Base-by-base conservation (phyloP, 2,113 vertebrate species). In the Halcyon senegalensis region DNA sequence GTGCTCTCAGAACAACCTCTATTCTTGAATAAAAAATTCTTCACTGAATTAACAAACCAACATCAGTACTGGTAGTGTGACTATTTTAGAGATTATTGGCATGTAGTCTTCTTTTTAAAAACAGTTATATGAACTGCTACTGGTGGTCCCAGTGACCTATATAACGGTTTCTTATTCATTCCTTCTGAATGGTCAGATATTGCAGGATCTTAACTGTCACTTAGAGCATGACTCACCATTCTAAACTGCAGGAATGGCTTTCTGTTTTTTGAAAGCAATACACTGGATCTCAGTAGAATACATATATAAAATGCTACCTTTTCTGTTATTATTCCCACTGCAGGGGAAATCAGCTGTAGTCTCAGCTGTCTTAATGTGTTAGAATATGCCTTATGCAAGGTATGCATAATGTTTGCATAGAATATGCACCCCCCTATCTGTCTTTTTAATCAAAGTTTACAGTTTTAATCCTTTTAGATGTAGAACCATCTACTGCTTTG, bases 91-190 rank as follows among this genome's bases (percentile, higher is more conserved):
- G 58, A 87, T 81, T 87, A 80, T 19, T 89, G 66, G 78, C 48
- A 87, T 48, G 41, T 25, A 51, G 33, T 48, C 18, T 62, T 89
- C 24, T 82, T 94, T 48, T 56, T 37, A 48, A 82, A 87, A 86
- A 56, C 14, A 67, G 15, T 12, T 35, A 30, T 23, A 73, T 75
- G 84, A 95, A 62, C 11, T 43, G 39, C 37, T 94, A 73, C 39
- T 95, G 39, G 46, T 94, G 46, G 70, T 91, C 84, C 75, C 51
- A 84, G 19, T 87, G 76, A 96, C 58, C 74, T 51, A 78, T n/a
- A 37, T 41, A 79, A 56, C 11, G 51, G 19, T 15, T 44, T 76
- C 84, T 85, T 44, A 86, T 75, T 76, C 39, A 67, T 76, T 70
- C 46, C 25, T 90, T 90, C 83, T 46, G 28, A 79, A 44, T 85